A percentile compares a stretch with the other conserved stretches of the same genome.
phyloP scores from a whole-genome alignment of 2,113 vertebrate species.

The Athene cunicularia region DNA sequence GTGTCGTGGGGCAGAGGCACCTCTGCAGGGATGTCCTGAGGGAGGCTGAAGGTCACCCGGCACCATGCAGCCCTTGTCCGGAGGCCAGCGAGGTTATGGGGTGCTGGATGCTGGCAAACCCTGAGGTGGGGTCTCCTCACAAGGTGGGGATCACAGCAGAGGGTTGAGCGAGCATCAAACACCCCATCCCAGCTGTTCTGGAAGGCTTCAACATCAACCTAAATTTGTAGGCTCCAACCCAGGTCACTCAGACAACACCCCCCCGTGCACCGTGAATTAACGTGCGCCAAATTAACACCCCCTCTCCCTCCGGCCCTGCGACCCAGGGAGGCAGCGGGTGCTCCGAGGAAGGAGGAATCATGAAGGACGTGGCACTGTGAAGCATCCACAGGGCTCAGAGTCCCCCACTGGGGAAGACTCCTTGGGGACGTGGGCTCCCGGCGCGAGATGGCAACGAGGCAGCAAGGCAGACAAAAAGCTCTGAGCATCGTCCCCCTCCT shows the following conservation, averaged over 20 bases:
- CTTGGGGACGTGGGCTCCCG: neutral
- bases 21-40: fast-evolving
- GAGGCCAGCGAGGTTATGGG: neutral
- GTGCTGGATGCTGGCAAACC: neutral
- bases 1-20: neutral
- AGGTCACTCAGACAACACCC: neutral
- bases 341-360: neutral
- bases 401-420: neutral
- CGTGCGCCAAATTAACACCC: neutral
- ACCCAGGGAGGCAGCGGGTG: neutral
- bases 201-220: neutral
- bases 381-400: neutral
- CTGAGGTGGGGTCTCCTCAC: fast-evolving
- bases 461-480: neutral
- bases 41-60: neutral
- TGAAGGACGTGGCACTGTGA: neutral
- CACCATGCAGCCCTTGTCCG: neutral
- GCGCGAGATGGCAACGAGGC: neutral
- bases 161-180: neutral
- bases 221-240: neutral
- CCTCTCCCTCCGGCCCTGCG: neutral
- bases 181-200: fast-evolving
- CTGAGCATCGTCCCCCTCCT: neutral
- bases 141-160: neutral
- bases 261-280: fast-evolving